phyloP scores from a whole-genome alignment of 2,113 vertebrate genomes.

The Neolamprologus hecqui region DNA sequence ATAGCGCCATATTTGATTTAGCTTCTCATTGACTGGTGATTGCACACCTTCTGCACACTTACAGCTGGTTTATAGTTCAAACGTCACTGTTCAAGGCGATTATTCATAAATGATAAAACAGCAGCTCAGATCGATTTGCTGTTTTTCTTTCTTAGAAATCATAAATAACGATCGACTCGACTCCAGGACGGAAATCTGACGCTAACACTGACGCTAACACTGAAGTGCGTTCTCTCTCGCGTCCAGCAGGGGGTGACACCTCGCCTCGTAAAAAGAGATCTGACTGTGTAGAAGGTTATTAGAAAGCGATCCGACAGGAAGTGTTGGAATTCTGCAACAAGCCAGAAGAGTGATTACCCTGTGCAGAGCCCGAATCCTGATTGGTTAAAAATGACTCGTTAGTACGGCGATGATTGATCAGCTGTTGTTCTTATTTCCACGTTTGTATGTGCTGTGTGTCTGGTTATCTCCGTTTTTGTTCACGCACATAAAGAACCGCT shows the following conservation, averaged over 20 bases:
- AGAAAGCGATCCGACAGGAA: not conserved
- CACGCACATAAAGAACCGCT: not conserved
- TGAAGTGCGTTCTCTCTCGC: not conserved
- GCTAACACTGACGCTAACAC: not conserved
- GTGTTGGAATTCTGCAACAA: not conserved
- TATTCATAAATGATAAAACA: not conserved
- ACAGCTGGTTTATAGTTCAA: not conserved
- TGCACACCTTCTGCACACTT: not conserved
- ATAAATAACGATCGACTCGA: fast-evolving
- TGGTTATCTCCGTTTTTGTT: not conserved
- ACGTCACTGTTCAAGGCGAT: not conserved
- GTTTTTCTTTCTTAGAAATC: not conserved
- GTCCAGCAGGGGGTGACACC: not conserved
- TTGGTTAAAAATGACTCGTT: not conserved
- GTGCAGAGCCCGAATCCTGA: not conserved
- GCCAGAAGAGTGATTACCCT: not conserved
- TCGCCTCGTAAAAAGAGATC: not conserved
- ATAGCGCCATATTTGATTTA: not conserved
- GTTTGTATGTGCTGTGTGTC: not conserved
- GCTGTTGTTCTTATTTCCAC: not conserved
- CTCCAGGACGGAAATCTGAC: not conserved
- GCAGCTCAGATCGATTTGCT: not conserved
- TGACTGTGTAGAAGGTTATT: not conserved
- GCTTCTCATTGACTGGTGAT: not conserved
- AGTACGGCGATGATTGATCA: fast-evolving